Conservation (phyloP, 2,113 vertebrate species). For the Silurus asotus region DNA sequence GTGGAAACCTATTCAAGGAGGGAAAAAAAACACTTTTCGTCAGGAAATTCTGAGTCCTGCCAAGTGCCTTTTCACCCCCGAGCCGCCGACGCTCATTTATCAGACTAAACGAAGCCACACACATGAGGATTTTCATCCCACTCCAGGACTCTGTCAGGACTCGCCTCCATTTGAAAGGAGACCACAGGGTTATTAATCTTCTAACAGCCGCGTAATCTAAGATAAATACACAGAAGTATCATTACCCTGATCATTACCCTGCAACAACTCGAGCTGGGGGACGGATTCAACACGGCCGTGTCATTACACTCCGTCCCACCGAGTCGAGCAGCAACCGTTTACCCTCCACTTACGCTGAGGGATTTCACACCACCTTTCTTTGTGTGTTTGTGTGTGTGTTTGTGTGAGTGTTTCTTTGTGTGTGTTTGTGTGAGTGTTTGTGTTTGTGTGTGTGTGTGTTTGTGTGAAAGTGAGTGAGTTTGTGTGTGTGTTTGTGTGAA, state of each 20-base stretch:
- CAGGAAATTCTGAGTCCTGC: slow-evolving; percentile 85
- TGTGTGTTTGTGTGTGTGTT: no score
- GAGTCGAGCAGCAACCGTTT: slow-evolving; percentile 20
- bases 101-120: slow-evolving; percentile 78
- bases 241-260: slow-evolving; percentile 79
- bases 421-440: no score
- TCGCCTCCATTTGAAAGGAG: slow-evolving; percentile 86
- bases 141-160: slow-evolving; percentile 83
- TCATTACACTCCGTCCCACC: slow-evolving; percentile 42
- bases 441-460: no score
- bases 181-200: slow-evolving; percentile 85
- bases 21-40: slow-evolving; percentile 59
- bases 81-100: slow-evolving; percentile 85
- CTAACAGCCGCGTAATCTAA: slow-evolving; percentile 82
- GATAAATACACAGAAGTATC: slow-evolving; percentile 80
- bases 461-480: no score
- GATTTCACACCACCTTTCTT: neutral
- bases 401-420: no score
- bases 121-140: slow-evolving; percentile 79
- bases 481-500: no score
- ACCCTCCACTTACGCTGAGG: no score
- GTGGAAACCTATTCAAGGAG: slow-evolving; percentile 41
- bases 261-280: slow-evolving; percentile 58
- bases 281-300: slow-evolving; percentile 45
- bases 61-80: slow-evolving; percentile 79